phyloP scores from a whole-genome alignment of 2,888 invertebrate species.

The Phortica magna region DNA sequence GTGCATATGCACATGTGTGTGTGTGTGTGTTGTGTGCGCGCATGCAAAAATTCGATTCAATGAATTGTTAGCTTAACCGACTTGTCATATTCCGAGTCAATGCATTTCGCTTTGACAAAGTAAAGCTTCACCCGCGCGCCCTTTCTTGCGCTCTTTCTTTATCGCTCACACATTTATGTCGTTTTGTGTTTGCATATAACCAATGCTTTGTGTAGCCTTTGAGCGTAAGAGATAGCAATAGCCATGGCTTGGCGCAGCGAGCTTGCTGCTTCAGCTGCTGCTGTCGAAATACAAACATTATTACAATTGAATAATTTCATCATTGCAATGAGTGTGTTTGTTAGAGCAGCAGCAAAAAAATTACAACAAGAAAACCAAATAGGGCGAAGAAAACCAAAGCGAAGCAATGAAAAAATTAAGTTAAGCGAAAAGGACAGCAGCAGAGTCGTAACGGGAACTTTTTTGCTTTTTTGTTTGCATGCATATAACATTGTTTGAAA shows the following conservation, averaged over 20 bases:
- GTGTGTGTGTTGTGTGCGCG: slow-evolving; percentile 20
- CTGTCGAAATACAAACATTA: slow-evolving; percentile 57
- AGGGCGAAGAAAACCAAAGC: neutral
- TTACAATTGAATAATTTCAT: slow-evolving; percentile 64
- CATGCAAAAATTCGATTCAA: slow-evolving; percentile 53
- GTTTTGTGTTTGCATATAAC: slow-evolving; percentile 59
- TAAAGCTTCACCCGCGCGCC: neutral
- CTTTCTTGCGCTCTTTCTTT: slow-evolving; percentile 39
- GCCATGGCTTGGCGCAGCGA: slow-evolving; percentile 22
- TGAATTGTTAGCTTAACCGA: slow-evolving; percentile 64
- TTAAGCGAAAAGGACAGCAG: too few species aligned
- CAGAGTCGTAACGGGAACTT: too few species aligned
- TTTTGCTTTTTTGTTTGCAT: too few species aligned
- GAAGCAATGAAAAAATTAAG: neutral
- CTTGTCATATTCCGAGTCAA: slow-evolving; percentile 65
- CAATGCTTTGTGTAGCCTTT: slow-evolving; percentile 45
- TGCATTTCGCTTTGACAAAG: slow-evolving; percentile 49
- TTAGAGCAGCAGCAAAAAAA: slow-evolving; percentile 28
- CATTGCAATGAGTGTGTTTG: slow-evolving; percentile 6
- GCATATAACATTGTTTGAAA: too few species aligned
- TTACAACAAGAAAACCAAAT: neutral
- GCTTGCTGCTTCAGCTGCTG: neutral
- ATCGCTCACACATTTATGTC: slow-evolving; percentile 59
- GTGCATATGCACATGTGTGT: too few species aligned
- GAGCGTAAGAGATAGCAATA: slow-evolving; percentile 16